phyloP scores from a whole-genome alignment of 1,140 invertebrate genomes.

The Drosophila ogumai region DNA sequence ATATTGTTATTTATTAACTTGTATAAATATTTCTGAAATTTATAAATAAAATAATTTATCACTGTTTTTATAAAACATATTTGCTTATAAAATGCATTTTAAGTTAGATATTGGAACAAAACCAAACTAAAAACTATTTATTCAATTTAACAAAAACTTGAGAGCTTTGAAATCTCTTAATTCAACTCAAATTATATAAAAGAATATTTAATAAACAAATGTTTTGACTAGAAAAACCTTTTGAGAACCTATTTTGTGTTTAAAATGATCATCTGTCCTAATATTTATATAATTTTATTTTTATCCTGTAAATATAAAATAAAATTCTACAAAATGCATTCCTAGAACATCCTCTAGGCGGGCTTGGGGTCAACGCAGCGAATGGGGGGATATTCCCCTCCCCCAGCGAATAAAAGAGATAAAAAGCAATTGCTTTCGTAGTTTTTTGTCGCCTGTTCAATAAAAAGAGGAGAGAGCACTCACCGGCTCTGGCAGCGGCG shows the following conservation, averaged over 20 bases:
- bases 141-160: background rate
- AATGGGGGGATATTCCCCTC: background rate
- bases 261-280: too few species aligned
- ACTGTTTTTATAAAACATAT: background rate
- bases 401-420: background rate
- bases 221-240: background rate
- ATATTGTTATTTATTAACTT: background rate
- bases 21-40: background rate
- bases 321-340: background rate
- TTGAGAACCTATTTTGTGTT: background rate
- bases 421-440: slow-evolving; percentile 44
- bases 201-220: background rate
- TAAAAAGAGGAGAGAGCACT: slow-evolving; percentile 38
- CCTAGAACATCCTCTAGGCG: background rate
- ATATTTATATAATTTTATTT: too few species aligned
- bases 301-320: background rate
- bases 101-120: background rate
- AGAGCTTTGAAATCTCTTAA: background rate
- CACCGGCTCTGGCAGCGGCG: slow-evolving; percentile 9
- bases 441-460: slow-evolving; percentile 70
- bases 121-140: background rate
- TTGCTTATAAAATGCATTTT: background rate
- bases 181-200: background rate
- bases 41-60: background rate
- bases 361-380: background rate